Conservation (phyloP, 2,113 vertebrate genomes). For the Pardalotus punctatus region DNA sequence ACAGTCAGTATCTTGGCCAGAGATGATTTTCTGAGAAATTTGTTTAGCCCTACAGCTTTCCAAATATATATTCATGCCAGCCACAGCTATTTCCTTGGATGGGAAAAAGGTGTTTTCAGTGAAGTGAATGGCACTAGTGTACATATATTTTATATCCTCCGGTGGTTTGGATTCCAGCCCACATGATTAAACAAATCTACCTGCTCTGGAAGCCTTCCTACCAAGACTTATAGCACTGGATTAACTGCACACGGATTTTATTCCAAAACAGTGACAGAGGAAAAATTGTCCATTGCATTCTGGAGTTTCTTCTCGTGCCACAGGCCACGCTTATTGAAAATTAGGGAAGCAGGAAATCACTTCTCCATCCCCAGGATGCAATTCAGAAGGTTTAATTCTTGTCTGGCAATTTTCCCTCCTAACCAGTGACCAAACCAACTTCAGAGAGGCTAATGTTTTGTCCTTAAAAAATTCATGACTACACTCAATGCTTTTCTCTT, state of each 20-base stretch:
- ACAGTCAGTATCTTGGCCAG: conserved; percentile 2
- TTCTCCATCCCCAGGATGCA: conserved; percentile 18
- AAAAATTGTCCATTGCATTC: conserved; percentile 18
- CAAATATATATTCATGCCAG: conserved; percentile 59
- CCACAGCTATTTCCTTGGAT: conserved; percentile 61
- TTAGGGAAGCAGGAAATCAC: conserved; percentile 28
- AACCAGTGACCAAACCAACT: neutral
- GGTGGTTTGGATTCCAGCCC: conserved; percentile 54
- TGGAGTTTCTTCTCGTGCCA: conserved; percentile 4
- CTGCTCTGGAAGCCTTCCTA: conserved; percentile 40
- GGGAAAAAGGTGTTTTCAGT: conserved; percentile 49
- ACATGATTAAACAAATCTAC: conserved; percentile 64
- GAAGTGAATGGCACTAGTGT: conserved; percentile 49
- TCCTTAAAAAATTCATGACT: conserved; percentile 20
- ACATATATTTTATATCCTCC: conserved; percentile 35
- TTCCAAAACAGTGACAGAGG: conserved; percentile 33
- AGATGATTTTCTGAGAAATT: conserved; percentile 26
- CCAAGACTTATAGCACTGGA: conserved; percentile 37
- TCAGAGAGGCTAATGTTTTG: neutral
- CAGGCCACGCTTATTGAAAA: neutral
- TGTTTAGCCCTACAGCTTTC: conserved; percentile 49
- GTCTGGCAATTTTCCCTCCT: conserved; percentile 13
- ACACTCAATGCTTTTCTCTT: neutral
- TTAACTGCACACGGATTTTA: conserved; percentile 58
- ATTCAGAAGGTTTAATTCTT: conserved; percentile 28